Conservation (phyloP, 2,113 vertebrate genomes). For the Scomber scombrus region DNA sequence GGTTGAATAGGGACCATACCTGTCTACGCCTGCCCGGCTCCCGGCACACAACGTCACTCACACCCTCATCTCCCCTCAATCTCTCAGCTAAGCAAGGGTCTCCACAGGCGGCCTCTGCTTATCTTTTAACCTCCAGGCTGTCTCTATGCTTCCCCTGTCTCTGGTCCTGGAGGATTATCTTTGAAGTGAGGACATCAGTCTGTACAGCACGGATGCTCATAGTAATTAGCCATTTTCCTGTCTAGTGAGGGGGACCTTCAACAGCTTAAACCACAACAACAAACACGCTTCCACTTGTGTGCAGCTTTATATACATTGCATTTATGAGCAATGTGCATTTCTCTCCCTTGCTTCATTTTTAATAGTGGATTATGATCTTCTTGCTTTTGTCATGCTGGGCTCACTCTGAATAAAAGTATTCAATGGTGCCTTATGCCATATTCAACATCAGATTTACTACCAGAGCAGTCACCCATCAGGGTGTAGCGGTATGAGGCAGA, state of each 20-base stretch:
- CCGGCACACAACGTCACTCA: constrained; percentile 52
- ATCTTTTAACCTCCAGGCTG: constrained; percentile 66
- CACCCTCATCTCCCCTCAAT: constrained; percentile 65
- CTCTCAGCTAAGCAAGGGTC: constrained; percentile 55
- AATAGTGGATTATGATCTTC: neutral
- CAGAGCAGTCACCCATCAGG: constrained; percentile 27
- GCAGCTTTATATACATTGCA: constrained; percentile 26
- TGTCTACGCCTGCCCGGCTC: constrained; percentile 73
- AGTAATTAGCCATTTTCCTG: constrained; percentile 78
- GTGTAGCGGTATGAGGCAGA: constrained; percentile 35
- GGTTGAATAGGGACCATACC: constrained; percentile 59
- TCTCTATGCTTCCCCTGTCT: constrained; percentile 47
- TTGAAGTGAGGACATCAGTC: constrained; percentile 77
- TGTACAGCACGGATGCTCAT: constrained; percentile 58
- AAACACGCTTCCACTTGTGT: constrained; percentile 27
- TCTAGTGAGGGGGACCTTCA: constrained; percentile 50
- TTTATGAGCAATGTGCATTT: neutral
- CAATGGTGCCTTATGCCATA: neutral
- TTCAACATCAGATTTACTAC: constrained; percentile 28
- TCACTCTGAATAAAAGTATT: constrained; percentile 5
- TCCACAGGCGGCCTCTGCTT: constrained; percentile 55
- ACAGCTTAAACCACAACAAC: constrained; percentile 23
- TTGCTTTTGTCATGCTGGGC: neutral
- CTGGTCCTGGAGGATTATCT: constrained; percentile 56
- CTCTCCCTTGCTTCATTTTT: neutral